Evolutionary conservation across 2,113 vertebrate species (phyloP), one percentile per base, ranked within the genome.

Genomic region (Ranitomeya variabilis): DNA sequence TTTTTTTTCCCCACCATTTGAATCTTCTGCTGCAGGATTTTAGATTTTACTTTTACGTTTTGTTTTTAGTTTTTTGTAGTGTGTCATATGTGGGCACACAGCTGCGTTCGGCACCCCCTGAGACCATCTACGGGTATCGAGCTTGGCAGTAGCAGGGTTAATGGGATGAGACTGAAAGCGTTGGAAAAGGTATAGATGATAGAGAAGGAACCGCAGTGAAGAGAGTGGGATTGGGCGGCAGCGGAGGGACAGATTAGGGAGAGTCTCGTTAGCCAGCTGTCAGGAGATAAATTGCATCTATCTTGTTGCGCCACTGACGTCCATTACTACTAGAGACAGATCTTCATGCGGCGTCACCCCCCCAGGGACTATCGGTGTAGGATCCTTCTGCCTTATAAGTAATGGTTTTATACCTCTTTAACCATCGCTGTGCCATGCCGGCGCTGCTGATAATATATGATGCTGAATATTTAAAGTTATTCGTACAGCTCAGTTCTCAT

Each of bases 201-300:
- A 71, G 80, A 87, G 62, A 73, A 78, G 23, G 51, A 66, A 66
- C 8, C 19, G 80, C 18, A 76, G 81, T 51, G 57, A 55, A 67
- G 82, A 9, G 37, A 83, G 64, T 67, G 77, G 59, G 82, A 90
- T 69, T 69, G 51, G 57, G 80, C 69, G 37, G 76, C 37, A 5
- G 13, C 15, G 62, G 55, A 31, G 18, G 60, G 89, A 77, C 45
- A 86, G 55, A 73, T 73, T 16, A 76, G 52, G 57, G 87, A 83
- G 73, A 64, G 78, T 83, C 80, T 88, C 37, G 71, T 83, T 88
- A 83, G 69, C 87, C 69, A 88, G 80, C 80, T 77, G 87, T 88
- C 87, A 76, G 80, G 37, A 83, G 80, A 88, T 83, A 88, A 83
- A 88, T 88, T 84, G 80, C 69, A 88, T 88, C 71, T 84, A 54